Base-by-base conservation (phyloP, 1,140 invertebrate species). In the Arion vulgaris region DNA sequence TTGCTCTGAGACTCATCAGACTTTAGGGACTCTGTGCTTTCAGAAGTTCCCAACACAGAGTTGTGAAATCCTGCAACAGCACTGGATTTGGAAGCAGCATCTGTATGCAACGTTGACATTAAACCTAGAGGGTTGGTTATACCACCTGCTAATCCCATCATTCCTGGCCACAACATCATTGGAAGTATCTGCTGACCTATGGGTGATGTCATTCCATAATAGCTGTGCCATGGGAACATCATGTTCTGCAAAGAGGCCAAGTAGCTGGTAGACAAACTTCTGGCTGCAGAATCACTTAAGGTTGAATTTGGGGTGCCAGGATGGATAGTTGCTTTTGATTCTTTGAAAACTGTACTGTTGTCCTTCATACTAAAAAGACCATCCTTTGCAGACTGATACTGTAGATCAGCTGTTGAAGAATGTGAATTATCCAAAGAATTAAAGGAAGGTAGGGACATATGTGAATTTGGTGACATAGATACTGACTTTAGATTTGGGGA, bases 121-220 rank as follows among this genome's bases (percentile, higher is more conserved):
- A 76, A 66, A 66, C 32, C 53, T 78, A 66, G 39, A 23, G 76
- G 32, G n/a, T 78, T 78, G 4, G 51, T 57, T n/a, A 76, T 49
- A 32, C 45, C 49, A 28, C 77, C 77, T 26, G 36, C 34, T n/a
- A 81, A 45, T 19, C 80, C 80, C 39, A 74, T 73, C 69, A 81
- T 81, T 23, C 62, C 28, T 34, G 80, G 80, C 80, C 80, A 81
- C 0, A 81, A 32, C 69, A 81, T 74, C 69, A 81, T 73, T 28
- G 80, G 80, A 26, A 81, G 51, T 49, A 81, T 51, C 34, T 81
- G 80, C 71, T 81, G 80, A 57, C 38, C 51, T 49, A 81, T n/a
- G 19, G 9, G 69, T 32, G 69, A 57, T 19, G 69, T 53, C 69
- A 81, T 39, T 39, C 80, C 80, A 51, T 81, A 81, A 41, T 81